Percentiles rank a stretch among this genome's conserved stretches.
Conservation (phyloP, 2,888 invertebrate species). For the Calliscelio sp. region DNA sequence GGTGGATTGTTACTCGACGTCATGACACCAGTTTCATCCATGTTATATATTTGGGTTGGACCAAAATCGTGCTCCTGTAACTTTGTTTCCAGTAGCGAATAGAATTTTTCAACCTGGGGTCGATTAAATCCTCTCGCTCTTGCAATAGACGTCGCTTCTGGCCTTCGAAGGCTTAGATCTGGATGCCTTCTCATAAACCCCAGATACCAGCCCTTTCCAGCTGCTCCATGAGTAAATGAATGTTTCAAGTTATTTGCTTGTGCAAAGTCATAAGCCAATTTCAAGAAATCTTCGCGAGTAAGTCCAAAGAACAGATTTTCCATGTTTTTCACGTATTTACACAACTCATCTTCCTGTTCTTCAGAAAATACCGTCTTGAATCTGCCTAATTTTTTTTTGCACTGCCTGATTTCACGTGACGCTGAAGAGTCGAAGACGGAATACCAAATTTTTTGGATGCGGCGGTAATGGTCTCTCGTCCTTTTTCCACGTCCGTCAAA, state of each 20-base stretch:
- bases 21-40: conserved; percentile 15
- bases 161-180: conserved; percentile 47
- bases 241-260: conserved; percentile 29
- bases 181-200: conserved; percentile 5
- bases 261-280: conserved; percentile 34
- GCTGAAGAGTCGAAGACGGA: conserved; percentile 16
- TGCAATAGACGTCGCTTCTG: not conserved
- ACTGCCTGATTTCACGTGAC: conserved; percentile 17
- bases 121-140: conserved; percentile 3
- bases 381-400: conserved; percentile 19
- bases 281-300: conserved; percentile 19
- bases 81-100: not conserved
- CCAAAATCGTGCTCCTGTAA: not conserved
- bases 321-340: conserved; percentile 25
- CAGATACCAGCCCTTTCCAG: not conserved
- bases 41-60: conserved; percentile 5
- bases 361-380: conserved; percentile 28
- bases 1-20: conserved; percentile 3
- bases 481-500: conserved; percentile 14
- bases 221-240: conserved; percentile 29
- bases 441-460: conserved; percentile 25
- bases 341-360: conserved; percentile 36
- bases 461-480: conserved; percentile 3
- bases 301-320: conserved; percentile 35
- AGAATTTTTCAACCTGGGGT: conserved; percentile 7